Base-by-base conservation (phyloP, 2,888 invertebrate genomes). In the Dicyrtoma fusca region DNA sequence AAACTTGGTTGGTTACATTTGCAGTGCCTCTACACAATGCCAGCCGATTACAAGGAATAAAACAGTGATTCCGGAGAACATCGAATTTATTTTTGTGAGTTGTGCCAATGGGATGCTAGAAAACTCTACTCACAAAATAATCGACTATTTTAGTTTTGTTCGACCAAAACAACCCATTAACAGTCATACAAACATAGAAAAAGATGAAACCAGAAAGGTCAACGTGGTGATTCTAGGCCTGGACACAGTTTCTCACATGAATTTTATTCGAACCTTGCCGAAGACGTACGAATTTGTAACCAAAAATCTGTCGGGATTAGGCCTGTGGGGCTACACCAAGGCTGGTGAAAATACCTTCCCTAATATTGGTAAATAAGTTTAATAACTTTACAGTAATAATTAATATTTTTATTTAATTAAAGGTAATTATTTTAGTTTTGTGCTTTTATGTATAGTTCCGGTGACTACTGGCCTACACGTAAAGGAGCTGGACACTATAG, bases 331-430 rank as follows among this genome's bases (percentile, higher is more conserved):
- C 8, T 95, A 94, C 19, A 95, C 92, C 83, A 97, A 96, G 86
- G 91, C 96, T 5, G 96, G 89, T 5, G 96, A 96, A 83, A 97
- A 96, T 83, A 96, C 96, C 0, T 95, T 92, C 82, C 94, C 95
- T 0, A 97, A 97, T 83, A 83, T 97, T 11, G 53, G 17, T 53
- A 53, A 53, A 11, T 21, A 5, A n/a, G n/a, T n/a, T n/a, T n/a
- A n/a, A n/a, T n/a, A n/a, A n/a, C n/a, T n/a, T n/a, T n/a, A n/a
- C n/a, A n/a, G n/a, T n/a, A n/a, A n/a, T n/a, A n/a, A n/a, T n/a
- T n/a, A n/a, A n/a, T n/a, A n/a, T n/a, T n/a, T n/a, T n/a, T n/a
- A n/a, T n/a, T n/a, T n/a, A n/a, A n/a, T n/a, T n/a, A n/a, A n/a
- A n/a, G n/a, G n/a, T n/a, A n/a, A n/a, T n/a, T n/a, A n/a, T n/a